phyloP scores from a whole-genome alignment of 2,113 vertebrate genomes.

The Alces alces region DNA sequence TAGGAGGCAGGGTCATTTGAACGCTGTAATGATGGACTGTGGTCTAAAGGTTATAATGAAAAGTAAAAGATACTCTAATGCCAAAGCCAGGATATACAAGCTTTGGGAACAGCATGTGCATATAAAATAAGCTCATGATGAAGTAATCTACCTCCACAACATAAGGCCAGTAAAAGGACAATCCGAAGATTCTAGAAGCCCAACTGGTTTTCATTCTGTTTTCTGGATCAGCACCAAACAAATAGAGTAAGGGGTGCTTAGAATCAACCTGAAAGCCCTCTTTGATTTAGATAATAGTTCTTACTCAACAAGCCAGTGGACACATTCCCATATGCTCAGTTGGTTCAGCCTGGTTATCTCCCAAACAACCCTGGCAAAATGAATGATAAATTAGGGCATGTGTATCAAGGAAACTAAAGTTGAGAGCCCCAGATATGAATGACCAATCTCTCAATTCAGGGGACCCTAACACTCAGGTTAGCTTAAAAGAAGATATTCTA shows the following conservation, averaged over 20 bases:
- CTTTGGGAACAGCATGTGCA: background rate
- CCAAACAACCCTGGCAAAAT: background rate
- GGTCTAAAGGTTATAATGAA: background rate
- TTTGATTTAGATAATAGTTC: background rate
- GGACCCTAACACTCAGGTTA: background rate
- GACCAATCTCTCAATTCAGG: background rate
- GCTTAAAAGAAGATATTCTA: conserved; percentile 6
- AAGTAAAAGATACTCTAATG: background rate
- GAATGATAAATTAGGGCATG: background rate
- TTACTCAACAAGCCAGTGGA: background rate
- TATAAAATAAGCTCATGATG: background rate
- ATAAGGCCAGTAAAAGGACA: background rate
- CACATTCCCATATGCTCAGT: background rate
- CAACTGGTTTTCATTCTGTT: background rate
- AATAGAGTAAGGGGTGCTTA: background rate
- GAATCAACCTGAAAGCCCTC: background rate
- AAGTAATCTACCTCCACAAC: background rate
- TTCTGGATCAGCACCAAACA: background rate
- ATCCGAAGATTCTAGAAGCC: background rate
- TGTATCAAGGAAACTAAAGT: background rate
- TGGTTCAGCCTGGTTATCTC: background rate
- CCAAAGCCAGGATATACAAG: background rate
- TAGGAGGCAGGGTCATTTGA: background rate
- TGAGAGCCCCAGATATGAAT: background rate
- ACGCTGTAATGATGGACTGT: background rate